Percentiles rank a stretch among this genome's conserved stretches.
These are phyloP conservation scores for Agrotis ipsilon DNA, from an alignment of 2,888 invertebrate species.

Conservation along the genomic window DNA sequence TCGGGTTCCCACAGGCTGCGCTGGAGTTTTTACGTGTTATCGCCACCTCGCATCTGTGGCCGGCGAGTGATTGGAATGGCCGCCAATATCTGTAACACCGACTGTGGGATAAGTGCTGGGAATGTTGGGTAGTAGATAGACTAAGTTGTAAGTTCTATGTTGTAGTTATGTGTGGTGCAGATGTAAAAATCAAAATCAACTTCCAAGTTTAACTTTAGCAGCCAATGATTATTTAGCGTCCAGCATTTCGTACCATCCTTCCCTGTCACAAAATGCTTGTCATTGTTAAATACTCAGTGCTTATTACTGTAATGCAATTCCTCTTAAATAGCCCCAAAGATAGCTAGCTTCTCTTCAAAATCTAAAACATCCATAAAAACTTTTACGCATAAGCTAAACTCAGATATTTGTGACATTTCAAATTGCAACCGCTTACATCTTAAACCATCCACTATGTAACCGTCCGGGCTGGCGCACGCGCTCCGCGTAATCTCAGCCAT, in stretches of 20 bases:
- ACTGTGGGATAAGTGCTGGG: conserved; percentile 43
- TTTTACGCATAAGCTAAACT: not conserved
- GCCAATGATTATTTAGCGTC: too few relatives aligned
- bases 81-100: conserved; percentile 64
- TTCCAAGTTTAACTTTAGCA: too few relatives aligned
- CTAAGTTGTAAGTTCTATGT: conserved; percentile 9
- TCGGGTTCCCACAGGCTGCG: conserved; percentile 64
- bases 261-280: too few relatives aligned
- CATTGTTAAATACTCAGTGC: not conserved
- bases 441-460: conserved; percentile 32
- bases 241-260: too few relatives aligned
- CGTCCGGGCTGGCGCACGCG: conserved; percentile 75
- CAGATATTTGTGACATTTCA: not conserved
- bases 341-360: too few relatives aligned
- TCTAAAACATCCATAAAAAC: not conserved
- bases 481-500: conserved; percentile 79
- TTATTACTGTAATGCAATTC: not conserved
- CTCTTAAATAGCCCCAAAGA: not conserved
- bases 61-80: conserved; percentile 66
- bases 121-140: conserved; percentile 23
- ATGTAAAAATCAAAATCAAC: not conserved
- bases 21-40: conserved; percentile 63
- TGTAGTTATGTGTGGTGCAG: conserved; percentile 9
- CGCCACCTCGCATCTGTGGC: conserved; percentile 63
- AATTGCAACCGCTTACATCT: conserved; percentile 28